Evolutionary conservation across 2,113 vertebrate species (phyloP).

Genomic region (Archocentrus centrarchus): DNA sequence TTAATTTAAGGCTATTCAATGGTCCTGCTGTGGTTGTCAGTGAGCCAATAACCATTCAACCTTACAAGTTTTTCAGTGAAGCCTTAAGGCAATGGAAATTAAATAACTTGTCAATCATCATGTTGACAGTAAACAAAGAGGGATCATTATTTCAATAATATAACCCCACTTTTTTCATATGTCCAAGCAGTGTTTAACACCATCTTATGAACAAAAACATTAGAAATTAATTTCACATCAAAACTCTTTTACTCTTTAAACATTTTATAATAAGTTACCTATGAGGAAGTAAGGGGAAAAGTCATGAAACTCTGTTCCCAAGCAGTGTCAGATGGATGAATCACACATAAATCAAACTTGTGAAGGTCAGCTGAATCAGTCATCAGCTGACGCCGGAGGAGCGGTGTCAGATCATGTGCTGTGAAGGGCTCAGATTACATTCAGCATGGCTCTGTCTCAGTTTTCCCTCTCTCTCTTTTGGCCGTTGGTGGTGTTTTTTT

Average conservation of each 20-base stretch:
- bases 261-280: not conserved
- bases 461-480: rapidly evolving
- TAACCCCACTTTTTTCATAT: not conserved
- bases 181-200: not conserved
- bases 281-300: not conserved
- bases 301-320: not conserved
- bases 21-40: slow-evolving; percentile 1
- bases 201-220: not conserved
- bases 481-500: not conserved
- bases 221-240: not conserved
- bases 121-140: not conserved
- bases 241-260: not conserved
- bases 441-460: not conserved
- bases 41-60: not conserved
- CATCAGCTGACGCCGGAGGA: not conserved
- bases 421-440: not conserved
- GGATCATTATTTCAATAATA: not conserved
- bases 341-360: not conserved
- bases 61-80: not conserved
- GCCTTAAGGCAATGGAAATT: not conserved
- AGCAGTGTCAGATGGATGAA: not conserved
- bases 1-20: slow-evolving; percentile 49
- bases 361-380: not conserved
- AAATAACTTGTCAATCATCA: not conserved
- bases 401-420: not conserved